Evolutionary conservation across 2,888 invertebrate genomes (phyloP), one percentile per base, ranked within the genome.

Genomic region (Thelaira solivaga): DNA sequence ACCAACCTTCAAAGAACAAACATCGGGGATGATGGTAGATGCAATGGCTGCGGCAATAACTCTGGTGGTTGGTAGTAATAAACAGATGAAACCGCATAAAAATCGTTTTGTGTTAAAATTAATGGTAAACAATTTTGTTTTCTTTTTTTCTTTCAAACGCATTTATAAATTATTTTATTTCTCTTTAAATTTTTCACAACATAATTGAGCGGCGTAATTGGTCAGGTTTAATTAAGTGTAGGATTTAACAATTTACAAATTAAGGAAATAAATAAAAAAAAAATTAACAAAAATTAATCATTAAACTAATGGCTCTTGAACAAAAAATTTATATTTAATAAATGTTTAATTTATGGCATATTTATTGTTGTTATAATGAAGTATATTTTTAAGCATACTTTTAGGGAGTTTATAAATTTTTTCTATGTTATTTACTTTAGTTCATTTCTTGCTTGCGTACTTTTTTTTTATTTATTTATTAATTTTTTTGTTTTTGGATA

Each of bases 101-200:
- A 61, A 73, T 39, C 53, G 43, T 68, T 68, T 77, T 45, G 43
- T 51, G 49, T 67, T 64, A 22, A 73, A 77, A 73, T 73, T 73
- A 77, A 77, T 72, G 67, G 67, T 57, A 41, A 76, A 57, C 18
- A n/a, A n/a, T n/a, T n/a, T n/a, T n/a, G n/a, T n/a, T 26, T 26
- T 34, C 65, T 61, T 59, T 71, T 53, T 5, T 41, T 20, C 24
- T 2, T n/a, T n/a, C n/a, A n/a, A n/a, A n/a, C 6, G 0, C 10
- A 16, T 61, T 41, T 24, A 41, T 31, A 69, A 59, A 74, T 61
- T 39, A 61, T 72, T 76, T 61, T 39, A 61, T 72, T 76, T 57
- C 53, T 47, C 59, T 26, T 26, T 57, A 47, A 43, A 49, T 65
- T 41, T 49, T 59, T 29, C 34, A 61, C n/a, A 31, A n/a, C 18